These are phyloP conservation scores for Conops quadrifasciatus DNA, from an alignment of 2,888 invertebrate genomes.

Conservation along the genomic window DNA sequence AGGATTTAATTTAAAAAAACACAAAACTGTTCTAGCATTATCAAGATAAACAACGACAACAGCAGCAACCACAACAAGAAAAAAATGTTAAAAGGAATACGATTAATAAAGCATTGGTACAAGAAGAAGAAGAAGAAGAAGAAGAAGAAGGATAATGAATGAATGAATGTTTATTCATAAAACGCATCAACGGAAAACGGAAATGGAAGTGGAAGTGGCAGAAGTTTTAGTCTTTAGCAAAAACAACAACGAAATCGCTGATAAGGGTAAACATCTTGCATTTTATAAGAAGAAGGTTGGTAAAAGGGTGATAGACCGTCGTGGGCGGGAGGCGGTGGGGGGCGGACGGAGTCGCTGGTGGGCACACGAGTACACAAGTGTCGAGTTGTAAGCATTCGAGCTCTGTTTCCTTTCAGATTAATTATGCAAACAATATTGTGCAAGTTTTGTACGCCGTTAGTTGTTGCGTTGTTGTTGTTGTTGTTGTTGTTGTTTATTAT, in stretches of 20 bases:
- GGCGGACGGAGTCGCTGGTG: neutral
- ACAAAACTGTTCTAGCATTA: too few species aligned
- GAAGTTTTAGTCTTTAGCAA: too few species aligned
- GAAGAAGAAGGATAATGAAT: neutral
- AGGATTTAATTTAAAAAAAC: too few species aligned
- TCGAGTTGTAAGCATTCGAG: neutral
- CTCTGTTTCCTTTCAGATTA: neutral
- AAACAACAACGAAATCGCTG: neutral
- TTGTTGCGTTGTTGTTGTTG: neutral
- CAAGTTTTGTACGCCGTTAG: too few species aligned
- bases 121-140: neutral
- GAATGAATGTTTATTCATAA: too few species aligned
- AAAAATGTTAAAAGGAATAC: neutral
- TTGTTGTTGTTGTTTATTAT: conserved; percentile 6
- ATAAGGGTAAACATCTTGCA: neutral
- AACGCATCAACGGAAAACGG: neutral
- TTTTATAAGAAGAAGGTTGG: neutral
- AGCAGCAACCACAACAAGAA: neutral
- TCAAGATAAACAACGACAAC: too few species aligned
- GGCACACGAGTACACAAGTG: too few species aligned
- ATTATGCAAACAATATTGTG: conserved; percentile 12
- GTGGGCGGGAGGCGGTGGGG: neutral
- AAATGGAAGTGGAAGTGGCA: neutral
- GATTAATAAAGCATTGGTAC: neutral
- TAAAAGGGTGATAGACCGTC: neutral